A percentile compares a stretch with the other conserved stretches of the same genome.
phyloP scores from a whole-genome alignment of 2,113 vertebrate species.

The Echinops telfairi region DNA sequence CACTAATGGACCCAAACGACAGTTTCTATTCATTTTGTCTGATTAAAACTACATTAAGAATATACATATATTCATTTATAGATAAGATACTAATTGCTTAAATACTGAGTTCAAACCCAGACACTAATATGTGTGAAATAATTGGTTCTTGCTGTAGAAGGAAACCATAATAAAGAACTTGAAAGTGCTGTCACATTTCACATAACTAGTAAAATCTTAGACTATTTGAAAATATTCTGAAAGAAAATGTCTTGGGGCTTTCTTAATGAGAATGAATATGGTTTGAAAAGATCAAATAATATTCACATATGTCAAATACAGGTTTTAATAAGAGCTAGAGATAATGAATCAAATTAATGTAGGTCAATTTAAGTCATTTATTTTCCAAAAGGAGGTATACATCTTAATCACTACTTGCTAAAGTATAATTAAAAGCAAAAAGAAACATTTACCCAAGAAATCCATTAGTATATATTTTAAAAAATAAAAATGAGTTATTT shows the following conservation, averaged over 20 bases:
- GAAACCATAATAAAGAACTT: constrained; percentile 91
- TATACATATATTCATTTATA: constrained; percentile 91
- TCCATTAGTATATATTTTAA: constrained; percentile 76
- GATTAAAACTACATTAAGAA: constrained; percentile 88
- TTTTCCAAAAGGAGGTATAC: constrained; percentile 84
- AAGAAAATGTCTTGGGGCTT: constrained; percentile 91
- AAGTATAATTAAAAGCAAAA: constrained; percentile 87
- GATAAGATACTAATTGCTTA: constrained; percentile 90
- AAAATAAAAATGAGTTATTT: constrained; percentile 76
- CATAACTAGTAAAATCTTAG: constrained; percentile 90
- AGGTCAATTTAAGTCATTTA: constrained; percentile 89
- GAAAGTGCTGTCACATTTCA: constrained; percentile 92
- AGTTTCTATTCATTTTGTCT: constrained; percentile 87
- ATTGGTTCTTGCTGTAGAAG: constrained; percentile 88
- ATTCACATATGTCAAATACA: constrained; percentile 90
- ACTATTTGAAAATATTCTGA: constrained; percentile 91
- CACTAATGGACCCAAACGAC: constrained; percentile 76
- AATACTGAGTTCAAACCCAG: constrained; percentile 89
- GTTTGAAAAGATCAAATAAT: constrained; percentile 92
- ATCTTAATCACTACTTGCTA: constrained; percentile 85
- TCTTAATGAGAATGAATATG: constrained; percentile 91
- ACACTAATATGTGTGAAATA: constrained; percentile 89
- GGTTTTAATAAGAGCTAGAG: constrained; percentile 89
- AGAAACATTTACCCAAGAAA: constrained; percentile 84
- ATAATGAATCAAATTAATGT: constrained; percentile 92